phyloP scores from a whole-genome alignment of 2,113 vertebrate genomes.

The Hyla sarda region DNA sequence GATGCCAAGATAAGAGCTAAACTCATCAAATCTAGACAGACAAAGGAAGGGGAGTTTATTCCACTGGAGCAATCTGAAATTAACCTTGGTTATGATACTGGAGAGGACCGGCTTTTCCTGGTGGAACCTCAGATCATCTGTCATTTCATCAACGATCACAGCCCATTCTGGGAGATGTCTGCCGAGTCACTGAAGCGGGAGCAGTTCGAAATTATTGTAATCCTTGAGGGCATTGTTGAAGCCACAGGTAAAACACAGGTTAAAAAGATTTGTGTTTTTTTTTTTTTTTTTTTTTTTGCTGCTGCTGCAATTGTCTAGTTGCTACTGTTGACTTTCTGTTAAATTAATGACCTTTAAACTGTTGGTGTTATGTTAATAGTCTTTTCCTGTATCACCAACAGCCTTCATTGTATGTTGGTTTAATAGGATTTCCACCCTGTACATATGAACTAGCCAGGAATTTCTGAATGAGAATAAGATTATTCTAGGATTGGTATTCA shows the following conservation, averaged over 20 bases:
- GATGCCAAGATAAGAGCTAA: constrained; percentile 85
- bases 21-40: constrained; percentile 84
- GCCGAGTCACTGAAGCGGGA: constrained; percentile 72
- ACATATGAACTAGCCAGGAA: too few species aligned
- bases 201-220: constrained; percentile 82
- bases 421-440: too few species aligned
- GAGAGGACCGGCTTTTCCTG: constrained; percentile 80
- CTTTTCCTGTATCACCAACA: neutral
- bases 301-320: neutral
- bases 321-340: neutral
- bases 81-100: constrained; percentile 82
- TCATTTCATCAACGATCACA: constrained; percentile 76
- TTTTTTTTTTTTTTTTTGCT: too few species aligned
- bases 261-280: neutral
- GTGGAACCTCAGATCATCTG: constrained; percentile 85
- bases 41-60: constrained; percentile 83
- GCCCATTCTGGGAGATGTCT: constrained; percentile 83
- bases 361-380: neutral
- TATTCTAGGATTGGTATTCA: too few species aligned
- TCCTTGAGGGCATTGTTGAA: constrained; percentile 84
- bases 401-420: too few species aligned
- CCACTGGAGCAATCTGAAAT: constrained; percentile 85
- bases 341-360: neutral
- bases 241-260: constrained; percentile 74
- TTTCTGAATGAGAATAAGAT: too few species aligned